Evolutionary conservation across 1,140 invertebrate species (phyloP).

Genomic region (Meteorus sp.): DNA sequence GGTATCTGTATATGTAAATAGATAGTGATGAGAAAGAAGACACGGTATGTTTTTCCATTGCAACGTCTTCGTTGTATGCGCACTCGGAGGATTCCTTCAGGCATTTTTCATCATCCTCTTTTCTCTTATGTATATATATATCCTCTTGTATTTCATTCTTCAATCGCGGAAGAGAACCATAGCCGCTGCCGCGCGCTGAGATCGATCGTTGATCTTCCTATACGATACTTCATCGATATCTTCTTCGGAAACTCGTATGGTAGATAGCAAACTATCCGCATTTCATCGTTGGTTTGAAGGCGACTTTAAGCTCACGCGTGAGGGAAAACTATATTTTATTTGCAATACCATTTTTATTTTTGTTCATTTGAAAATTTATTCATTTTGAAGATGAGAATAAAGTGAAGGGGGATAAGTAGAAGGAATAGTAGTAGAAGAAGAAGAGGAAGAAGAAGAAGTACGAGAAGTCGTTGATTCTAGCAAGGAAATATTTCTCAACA

Average conservation of each 20-base stretch:
- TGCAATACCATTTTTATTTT: neutral
- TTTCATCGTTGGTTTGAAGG: constrained; percentile 16
- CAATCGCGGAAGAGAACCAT: constrained; percentile 9
- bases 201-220: constrained; percentile 18
- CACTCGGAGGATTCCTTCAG: constrained; percentile 1
- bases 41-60: too few relatives aligned
- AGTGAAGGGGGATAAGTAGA: too few relatives aligned
- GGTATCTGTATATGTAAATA: too few relatives aligned
- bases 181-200: too few relatives aligned
- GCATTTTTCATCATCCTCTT: constrained; percentile 12
- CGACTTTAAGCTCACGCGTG: neutral
- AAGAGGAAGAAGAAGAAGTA: neutral
- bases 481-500: constrained; percentile 13
- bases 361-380: too few relatives aligned
- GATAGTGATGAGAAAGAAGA: too few relatives aligned
- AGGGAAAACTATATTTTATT: neutral
- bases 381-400: too few relatives aligned
- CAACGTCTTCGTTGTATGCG: neutral
- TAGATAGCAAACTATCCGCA: constrained; percentile 24
- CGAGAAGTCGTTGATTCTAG: constrained; percentile 12
- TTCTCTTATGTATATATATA: neutral
- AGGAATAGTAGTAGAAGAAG: neutral
- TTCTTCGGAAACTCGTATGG: constrained; percentile 16
- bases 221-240: constrained; percentile 22
- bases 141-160: constrained; percentile 9